Base-by-base conservation (phyloP, 2,113 vertebrate species). In the Pseudopodoces humilis region DNA sequence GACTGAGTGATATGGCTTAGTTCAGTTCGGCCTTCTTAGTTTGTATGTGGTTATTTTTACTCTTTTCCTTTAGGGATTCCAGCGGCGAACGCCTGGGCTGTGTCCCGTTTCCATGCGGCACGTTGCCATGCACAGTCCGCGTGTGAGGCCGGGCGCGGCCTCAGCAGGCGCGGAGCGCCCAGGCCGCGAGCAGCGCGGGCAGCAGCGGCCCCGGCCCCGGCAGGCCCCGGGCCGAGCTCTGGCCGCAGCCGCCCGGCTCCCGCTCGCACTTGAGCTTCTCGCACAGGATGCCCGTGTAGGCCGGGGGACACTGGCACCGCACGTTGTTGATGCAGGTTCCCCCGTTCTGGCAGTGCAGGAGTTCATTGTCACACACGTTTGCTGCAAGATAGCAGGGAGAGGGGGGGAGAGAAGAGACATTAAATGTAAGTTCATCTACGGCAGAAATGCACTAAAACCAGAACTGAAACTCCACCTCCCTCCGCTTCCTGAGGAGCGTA, bases 261-360 rank as follows among this genome's bases (percentile, higher is more conserved):
- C 97, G 92, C 79, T 98, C 98, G 15, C 99, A 99, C 35, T 95
- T 98, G 37, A 92, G 46, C 97, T 99, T 99, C 98, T 99, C 99
- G 4, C 99, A 99, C 67, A 99, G 97, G 95, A 99, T 97, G 92
- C 99, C 99, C 0, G 98, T 98, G 98, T 98, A 99, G 23, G 97
- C 97, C 0, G 98, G 75, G 1, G 98, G 98, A 89, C 99, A 99
- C 96, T 96, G 98, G 97, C 99, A 99, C n/a, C 98, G 98, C 95
- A 98, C 90, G 49, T 99, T 99, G 98, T 98, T 98, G 97, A 98
- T 96, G 80, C 99, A 99, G 2, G 98, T 98, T 2, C 99, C 99
- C 30, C 99, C 99, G 15, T 99, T 99, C 98, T 99, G 99, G 97
- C 99, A 99, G 76, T 98, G 99, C 96, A 98, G 98, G 13, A 99